Base-by-base conservation (phyloP, 1,140 invertebrate species). In the Nebria ingens region DNA sequence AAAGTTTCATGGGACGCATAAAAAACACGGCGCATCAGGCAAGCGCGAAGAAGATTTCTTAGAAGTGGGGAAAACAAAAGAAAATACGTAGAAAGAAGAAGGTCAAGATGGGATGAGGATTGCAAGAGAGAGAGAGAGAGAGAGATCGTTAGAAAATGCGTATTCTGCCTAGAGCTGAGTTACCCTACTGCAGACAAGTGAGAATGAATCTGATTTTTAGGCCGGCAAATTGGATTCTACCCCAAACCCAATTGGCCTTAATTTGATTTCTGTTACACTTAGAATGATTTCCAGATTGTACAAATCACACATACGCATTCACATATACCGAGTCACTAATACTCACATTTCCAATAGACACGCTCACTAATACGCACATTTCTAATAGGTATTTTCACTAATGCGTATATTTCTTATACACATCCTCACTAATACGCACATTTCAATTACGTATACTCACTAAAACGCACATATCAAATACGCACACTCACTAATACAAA, bases 131-230 rank as follows among this genome's bases (percentile, higher is more conserved):
- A n/a, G n/a, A n/a, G n/a, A n/a, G n/a, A n/a, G n/a, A n/a, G 6
- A 34, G 25, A 34, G 25, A n/a, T 34, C 25, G 25, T 9, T 9
- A n/a, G n/a, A 34, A 34, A 34, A 34, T 6, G n/a, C 25, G 40
- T 9, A 17, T 12, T 4, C 9, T 17, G 4, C 15, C 15, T 45
- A 45, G 3, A 11, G 40, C 40, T n/a, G n/a, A n/a, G n/a, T n/a
- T n/a, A n/a, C n/a, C n/a, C 40, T 12, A 12, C 40, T 45, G 40
- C 40, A 45, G 40, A 11, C 40, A 34, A 45, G 40, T 45, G 40
- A 9, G 15, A 45, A 45, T 45, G 40, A 45, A 45, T 45, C 40
- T 45, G 40, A 45, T 45, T 45, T 45, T 45, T 45, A 9, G 40
- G 6, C 40, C 40, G 40, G 17, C 40, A 45, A 45, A 45, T 45